Base-by-base conservation (phyloP, 1,140 invertebrate genomes). In the Sarcophaga peregrina region DNA sequence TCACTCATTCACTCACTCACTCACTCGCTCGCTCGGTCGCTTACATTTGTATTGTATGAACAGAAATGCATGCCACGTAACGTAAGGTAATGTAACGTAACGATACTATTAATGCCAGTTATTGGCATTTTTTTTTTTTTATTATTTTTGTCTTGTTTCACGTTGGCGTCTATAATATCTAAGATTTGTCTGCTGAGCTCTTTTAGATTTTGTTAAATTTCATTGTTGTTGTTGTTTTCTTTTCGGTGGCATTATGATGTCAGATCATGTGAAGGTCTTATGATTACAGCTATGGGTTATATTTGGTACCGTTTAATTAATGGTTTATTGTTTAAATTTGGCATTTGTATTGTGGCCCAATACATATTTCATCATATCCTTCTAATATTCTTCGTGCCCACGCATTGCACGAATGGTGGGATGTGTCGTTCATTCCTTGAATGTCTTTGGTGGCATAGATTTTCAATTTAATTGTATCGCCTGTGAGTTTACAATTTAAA, bases 211-310 rank as follows among this genome's bases (percentile, higher is more conserved):
- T 37, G 1, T 37, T 37, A 37, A n/a, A n/a, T n/a, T 37, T 13
- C 50, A 52, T n/a, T n/a, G 9, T 62, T 37, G 25, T 37, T 37
- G 25, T 37, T 37, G 25, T 37, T 37, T 37, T 37, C 25, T 37
- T 37, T 37, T 37, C 25, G 4, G 25, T 37, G 25, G 25, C 25
- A 62, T n/a, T 17, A n/a, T 62, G 15, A n/a, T 13, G 58, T 25
- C n/a, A 9, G 62, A 68, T 68, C 62, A 68, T 68, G 17, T 68
- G 62, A 68, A 68, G 62, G 62, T 68, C 62, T 68, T 68, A 13
- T 58, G 52, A n/a, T 58, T 68, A 3, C n/a, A 68, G 62, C 17
- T 9, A 7, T 68, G 62, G 62, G 7, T 20, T 20, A 68, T 20
- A 68, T 68, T 68, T 15, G 62, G 15, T 68, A 25, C 62, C 7